Conservation (phyloP, 2,888 invertebrate species). For the Lasioglossum marginatum region DNA sequence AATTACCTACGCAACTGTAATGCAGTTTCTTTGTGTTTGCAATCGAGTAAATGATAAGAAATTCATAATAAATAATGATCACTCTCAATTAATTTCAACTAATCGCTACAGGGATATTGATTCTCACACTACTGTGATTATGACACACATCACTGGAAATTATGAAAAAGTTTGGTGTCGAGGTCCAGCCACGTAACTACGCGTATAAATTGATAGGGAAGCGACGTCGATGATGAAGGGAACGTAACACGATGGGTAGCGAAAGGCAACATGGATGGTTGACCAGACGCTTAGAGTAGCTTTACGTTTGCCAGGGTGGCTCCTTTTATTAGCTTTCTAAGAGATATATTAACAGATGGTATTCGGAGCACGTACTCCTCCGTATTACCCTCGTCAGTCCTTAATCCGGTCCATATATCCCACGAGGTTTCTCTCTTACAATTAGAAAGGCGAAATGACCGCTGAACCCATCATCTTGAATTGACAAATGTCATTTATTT, state of each 20-base stretch:
- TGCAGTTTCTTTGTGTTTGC: too few species aligned
- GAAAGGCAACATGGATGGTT: not conserved
- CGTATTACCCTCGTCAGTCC: slow-evolving; percentile 47
- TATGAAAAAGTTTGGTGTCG: not conserved
- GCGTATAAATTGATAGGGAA: not conserved
- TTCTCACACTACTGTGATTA: not conserved
- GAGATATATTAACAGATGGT: slow-evolving; percentile 40
- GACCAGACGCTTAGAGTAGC: not conserved
- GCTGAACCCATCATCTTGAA: slow-evolving; percentile 30
- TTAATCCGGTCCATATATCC: slow-evolving; percentile 45
- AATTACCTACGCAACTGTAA: too few species aligned
- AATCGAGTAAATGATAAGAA: too few species aligned
- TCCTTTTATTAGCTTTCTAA: slow-evolving; percentile 20
- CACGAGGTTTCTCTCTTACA: slow-evolving; percentile 22
- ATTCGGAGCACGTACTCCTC: slow-evolving; percentile 42
- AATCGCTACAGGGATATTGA: too few species aligned
- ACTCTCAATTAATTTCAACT: too few species aligned
- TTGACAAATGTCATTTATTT: slow-evolving; percentile 27
- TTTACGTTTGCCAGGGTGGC: not conserved
- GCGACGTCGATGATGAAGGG: not conserved
- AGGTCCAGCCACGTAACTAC: not conserved
- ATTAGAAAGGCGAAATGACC: slow-evolving; percentile 36
- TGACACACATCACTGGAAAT: not conserved
- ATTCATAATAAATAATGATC: too few species aligned
- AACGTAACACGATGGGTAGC: not conserved